Evolutionary conservation across 2,113 vertebrate genomes (phyloP), one percentile per base, ranked within the genome.

Genomic region (Nycticryphes semicollaris): DNA sequence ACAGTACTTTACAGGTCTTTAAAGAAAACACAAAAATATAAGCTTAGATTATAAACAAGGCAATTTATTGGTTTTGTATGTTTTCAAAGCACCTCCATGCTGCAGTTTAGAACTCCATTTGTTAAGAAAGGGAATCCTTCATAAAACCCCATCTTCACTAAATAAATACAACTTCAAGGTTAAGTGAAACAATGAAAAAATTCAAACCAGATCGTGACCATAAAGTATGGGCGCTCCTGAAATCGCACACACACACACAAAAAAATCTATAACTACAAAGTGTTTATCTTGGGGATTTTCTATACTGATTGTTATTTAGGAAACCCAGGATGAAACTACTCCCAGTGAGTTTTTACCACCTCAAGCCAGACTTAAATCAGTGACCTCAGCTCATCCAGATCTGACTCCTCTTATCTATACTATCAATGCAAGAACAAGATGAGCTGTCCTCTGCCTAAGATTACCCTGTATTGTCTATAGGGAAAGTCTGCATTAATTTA

Each of bases 51-150:
- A 76, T 48, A 88, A 87, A 62, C 20, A 73, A 39, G 60, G 68
- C 3, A 50, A 19, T 90, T 91, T 96, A 89, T 88, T 91, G 22
- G 69, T 57, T 84, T 69, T 69, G 2, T 11, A 84, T 12, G 14
- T 50, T 91, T 84, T 89, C 48, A 95, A 91, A 82, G 93, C 76
- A 96, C n/a, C 80, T 81, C 12, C 16, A 73, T 35, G 25, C 21
- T 68, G 22, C 39, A 75, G 21, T 77, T 96, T 82, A 56, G 62
- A 82, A 90, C 8, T 74, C 63, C 69, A 48, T 54, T 88, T 90
- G 19, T 3, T 73, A 93, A 85, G 76, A 87, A 88, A 68, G 3
- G 14, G 30, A 54, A 69, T 90, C 28, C 25, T 94, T 70, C 69
- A 80, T n/a, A 87, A 73, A 75, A 78, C 2, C 3, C 14, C 48